Conservation (phyloP, 2,888 invertebrate species). For the Xylota segnis region DNA sequence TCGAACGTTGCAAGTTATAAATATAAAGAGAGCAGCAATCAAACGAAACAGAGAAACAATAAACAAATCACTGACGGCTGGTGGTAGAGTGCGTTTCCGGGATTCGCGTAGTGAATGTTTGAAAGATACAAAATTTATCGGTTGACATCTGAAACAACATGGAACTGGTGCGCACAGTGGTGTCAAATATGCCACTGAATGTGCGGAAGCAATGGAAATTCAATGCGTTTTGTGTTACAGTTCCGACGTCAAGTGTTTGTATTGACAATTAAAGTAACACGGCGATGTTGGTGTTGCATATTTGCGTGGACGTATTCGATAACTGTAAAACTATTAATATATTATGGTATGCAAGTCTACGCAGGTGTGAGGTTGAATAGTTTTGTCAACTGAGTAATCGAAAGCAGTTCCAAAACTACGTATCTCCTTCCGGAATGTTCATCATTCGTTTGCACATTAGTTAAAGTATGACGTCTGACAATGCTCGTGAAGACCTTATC, state of each 20-base stretch:
- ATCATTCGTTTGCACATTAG: too few relatives aligned
- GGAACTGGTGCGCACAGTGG: constrained; percentile 30
- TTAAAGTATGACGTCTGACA: too few relatives aligned
- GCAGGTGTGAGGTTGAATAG: too few relatives aligned
- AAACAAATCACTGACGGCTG: constrained; percentile 37
- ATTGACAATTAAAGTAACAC: constrained; percentile 2
- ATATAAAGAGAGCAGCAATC: constrained; percentile 49
- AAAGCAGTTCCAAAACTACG: too few relatives aligned
- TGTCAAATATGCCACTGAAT: constrained; percentile 34
- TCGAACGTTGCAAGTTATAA: constrained; percentile 19
- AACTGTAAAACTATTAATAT: too few relatives aligned
- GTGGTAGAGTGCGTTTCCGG: constrained; percentile 53
- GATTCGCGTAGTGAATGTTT: constrained; percentile 38
- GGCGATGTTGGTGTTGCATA: too few relatives aligned
- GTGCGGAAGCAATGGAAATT: constrained; percentile 16
- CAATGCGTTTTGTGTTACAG: not conserved
- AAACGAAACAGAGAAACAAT: constrained; percentile 41
- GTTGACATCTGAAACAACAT: constrained; percentile 64
- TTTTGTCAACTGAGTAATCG: too few relatives aligned
- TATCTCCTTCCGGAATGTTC: too few relatives aligned
- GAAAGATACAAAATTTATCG: constrained; percentile 49
- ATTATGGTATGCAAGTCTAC: too few relatives aligned
- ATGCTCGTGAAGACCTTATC: too few relatives aligned
- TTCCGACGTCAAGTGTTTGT: not conserved
- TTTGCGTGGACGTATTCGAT: not conserved